Evolutionary conservation across 2,797 vertebrate species (phyloP), one percentile per base, ranked within the genome.

Genomic region (Chelon auratus): DNA sequence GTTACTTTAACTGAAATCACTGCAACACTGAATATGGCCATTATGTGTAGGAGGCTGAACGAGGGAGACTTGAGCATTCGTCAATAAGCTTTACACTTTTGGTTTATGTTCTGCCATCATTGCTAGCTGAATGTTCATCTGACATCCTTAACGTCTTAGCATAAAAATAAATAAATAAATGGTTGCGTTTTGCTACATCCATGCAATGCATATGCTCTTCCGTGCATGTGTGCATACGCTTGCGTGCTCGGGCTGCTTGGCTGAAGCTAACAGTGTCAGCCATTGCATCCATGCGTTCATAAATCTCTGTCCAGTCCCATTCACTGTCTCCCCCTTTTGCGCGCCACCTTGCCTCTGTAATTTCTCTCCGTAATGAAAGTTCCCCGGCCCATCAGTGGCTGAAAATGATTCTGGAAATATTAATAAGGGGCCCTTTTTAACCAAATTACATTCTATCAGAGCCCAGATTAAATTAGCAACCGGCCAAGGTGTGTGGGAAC

Each of bases 331-430:
- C 76, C 54, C 76, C 83, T 81, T 83, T 73, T 76, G 57, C 8
- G 13, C 57, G 55, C 82, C 82, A 85, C 85, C 82, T 82, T 82
- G 68, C 71, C 83, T 70, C 40, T 60, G 65, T 90, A 88, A 92
- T 92, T 90, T 90, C 82, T 86, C 79, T 59, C 86, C 56, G 68
- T 94, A 94, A 94, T 94, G 92, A 94, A 92, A 92, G 91, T 92
- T 90, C 89, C 85, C 89, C 79, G 82, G 80, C 90, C 89, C 85
- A 92, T 93, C 91, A 92, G 88, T 76, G 77, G 75, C 86, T 90
- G 85, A 89, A 93, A 93, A 94, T 93, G 85, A 93, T 85, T 90
- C 86, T 87, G 83, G 91, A 93, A 91, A 92, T 90, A 91, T 93
- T 95, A 95, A 94, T 93, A 93, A 91, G 89, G 80, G 71, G 22